Base-by-base conservation (phyloP, 2,888 invertebrate species). In the Parthenolecanium corni region DNA sequence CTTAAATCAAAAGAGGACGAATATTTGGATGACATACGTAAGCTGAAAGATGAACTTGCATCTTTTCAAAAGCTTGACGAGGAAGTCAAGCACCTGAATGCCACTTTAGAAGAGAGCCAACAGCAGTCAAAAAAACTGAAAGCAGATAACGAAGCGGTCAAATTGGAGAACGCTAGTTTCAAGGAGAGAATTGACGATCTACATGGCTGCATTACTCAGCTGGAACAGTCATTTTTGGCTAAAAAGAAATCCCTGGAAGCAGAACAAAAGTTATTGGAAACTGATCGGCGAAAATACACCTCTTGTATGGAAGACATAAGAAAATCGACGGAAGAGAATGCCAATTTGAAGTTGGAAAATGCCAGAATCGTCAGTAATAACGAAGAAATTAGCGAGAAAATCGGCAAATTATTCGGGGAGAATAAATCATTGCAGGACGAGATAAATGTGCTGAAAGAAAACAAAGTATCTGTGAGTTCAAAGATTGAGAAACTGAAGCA, bases 371-470 rank as follows among this genome's bases (percentile, higher is more conserved):
- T 31, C 4, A 31, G 9, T 64, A 40, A 31, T 63, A 62, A 61
- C 46, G 31, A 31, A 9, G 31, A 31, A 31, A 31, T 31, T 31
- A 6, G 5, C 21, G 38, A 52, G 36, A 38, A 52, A 52, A 52
- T 52, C 21, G 31, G 46, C 12, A 58, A 42, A 6, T 47, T 58
- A 1, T 54, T 14, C 14, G 21, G 14, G 2, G 47, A 58, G 38
- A 51, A 23, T n/a, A 38, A 61, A n/a, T 12, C 21, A 2, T 38
- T 36, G 21, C 36, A 62, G 38, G 61, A 64, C 0, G 38, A 64
- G 16, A 40, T 56, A 24, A 54, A 65, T 31, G 67, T 67, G 23
- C 53, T 66, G 40, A 64, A 64, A 2, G 65, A 70, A 40, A 71
- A 70, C 24, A 31, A 31, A 31, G 4, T 9, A 4, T 6, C 9